A percentile compares a stretch with the other conserved stretches of the same genome.
Evolutionary conservation across 2,888 invertebrate genomes (phyloP).

Genomic region (Aleiodes alternator): DNA sequence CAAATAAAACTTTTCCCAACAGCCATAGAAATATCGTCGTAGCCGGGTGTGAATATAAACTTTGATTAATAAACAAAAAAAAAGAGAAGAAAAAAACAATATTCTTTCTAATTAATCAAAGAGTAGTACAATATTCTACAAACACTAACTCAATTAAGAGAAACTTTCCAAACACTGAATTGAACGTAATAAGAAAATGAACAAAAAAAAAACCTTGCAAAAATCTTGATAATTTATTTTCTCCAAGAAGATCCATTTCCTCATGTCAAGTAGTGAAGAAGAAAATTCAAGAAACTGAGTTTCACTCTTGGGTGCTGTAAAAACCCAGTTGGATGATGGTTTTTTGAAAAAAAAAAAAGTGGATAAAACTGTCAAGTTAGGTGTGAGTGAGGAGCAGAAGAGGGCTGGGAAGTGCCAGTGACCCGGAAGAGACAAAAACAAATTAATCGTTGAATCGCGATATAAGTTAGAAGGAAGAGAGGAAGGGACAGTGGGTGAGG

Average conservation of each 20-base stretch:
- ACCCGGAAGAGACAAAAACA: conserved; percentile 43
- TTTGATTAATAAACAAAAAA: background rate
- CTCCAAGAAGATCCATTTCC: conserved; percentile 33
- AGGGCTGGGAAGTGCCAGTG: conserved; percentile 5
- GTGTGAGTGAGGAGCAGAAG: background rate
- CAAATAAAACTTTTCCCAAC: too few species aligned
- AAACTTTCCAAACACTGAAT: conserved; percentile 3
- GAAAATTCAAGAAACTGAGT: conserved; percentile 32
- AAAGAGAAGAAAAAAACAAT: background rate
- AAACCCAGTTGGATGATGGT: conserved; percentile 43
- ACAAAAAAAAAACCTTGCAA: conserved; percentile 4
- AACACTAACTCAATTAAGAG: conserved; percentile 24
- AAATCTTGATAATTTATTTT: conserved; percentile 31
- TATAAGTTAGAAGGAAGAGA: conserved; percentile 37
- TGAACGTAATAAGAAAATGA: background rate
- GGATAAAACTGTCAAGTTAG: conserved; percentile 48
- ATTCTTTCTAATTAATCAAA: conserved; percentile 14
- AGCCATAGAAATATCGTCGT: too few species aligned
- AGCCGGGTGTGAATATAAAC: background rate
- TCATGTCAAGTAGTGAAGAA: conserved; percentile 22
- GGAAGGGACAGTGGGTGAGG: background rate
- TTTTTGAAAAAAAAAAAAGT: conserved; percentile 32
- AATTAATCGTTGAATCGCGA: conserved; percentile 48
- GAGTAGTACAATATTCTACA: background rate
- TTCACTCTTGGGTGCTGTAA: conserved; percentile 37